Base-by-base conservation (phyloP, 1,140 invertebrate species). In the Globodera rostochiensis region DNA sequence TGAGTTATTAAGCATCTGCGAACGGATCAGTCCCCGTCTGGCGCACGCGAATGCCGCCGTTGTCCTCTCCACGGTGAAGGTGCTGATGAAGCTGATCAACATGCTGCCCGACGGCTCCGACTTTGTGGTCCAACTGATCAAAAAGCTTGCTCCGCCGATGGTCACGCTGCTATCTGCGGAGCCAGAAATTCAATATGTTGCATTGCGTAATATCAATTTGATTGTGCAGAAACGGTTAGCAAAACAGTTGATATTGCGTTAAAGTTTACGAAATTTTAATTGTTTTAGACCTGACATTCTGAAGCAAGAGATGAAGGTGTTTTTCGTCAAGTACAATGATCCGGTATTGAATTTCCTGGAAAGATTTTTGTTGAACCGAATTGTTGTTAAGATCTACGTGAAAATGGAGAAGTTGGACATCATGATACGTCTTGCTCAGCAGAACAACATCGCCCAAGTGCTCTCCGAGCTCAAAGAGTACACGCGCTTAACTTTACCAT, bases 291-390 rank as follows among this genome's bases (percentile, higher is more conserved):
- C 96, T 0, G 97, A 99, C 83, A 98, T 99, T 84, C 91, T 99
- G n/a, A 99, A 99, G 90, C 96, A 99, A 88, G 98, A 99, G 91
- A 99, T 99, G 97, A 99, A 99, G 92, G 97, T 96, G 49, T 99
- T 99, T 91, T 99, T 99, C 90, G 98, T 99, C 19, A 99, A 99
- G 88, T 99, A 99, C 91, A 99, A 99, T 90, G 98, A 99, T 92
- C 98, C 98, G 9, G 99, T 99, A 90, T 99, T 99, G 91, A 13
- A 11, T 15, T 67, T 74, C 11, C 3, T 71, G 69, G 69, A 47
- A 6, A 13, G 5, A 67, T 66, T 75, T 69, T 19, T 53, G 36
- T 13, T 15, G 11, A 66, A 15, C 13, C 49, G 13, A 73, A 45
- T 66, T 2, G 7, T 36, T 46, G 13, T 75, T 75, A 3, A 75